Percentiles rank a stretch among this genome's conserved stretches.
These are phyloP conservation scores for Pteruthius melanotis DNA, from an alignment of 2,113 vertebrate species.

Conservation along the genomic window DNA sequence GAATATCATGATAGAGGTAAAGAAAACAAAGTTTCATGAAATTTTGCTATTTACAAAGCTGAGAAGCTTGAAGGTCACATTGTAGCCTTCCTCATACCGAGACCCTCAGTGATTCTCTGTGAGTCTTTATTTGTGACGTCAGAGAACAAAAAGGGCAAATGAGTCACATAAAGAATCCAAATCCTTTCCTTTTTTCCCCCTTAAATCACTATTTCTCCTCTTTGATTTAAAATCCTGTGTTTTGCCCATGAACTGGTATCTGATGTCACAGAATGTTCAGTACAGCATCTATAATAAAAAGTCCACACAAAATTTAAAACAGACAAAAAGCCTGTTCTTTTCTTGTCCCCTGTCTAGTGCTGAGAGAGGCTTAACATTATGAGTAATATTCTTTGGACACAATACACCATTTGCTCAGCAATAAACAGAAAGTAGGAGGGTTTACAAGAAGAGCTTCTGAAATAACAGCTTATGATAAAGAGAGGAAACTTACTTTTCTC, in stretches of 20 bases:
- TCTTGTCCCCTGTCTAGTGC: neutral
- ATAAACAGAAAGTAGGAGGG: neutral
- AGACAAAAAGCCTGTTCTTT: neutral
- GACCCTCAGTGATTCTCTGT: neutral
- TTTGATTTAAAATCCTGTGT: neutral
- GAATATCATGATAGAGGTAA: neutral
- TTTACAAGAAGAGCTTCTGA: neutral
- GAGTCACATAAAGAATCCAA: neutral
- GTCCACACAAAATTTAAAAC: neutral
- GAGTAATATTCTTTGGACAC: neutral
- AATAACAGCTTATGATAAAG: neutral
- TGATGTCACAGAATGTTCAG: neutral
- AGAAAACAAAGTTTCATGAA: neutral
- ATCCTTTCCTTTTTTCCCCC: neutral
- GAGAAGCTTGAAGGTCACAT: neutral
- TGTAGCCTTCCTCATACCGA: neutral
- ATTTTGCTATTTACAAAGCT: neutral
- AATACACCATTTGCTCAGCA: neutral
- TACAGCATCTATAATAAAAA: neutral
- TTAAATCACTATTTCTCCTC: neutral
- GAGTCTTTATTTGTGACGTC: neutral
- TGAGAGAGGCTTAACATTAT: neutral
- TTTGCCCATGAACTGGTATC: neutral
- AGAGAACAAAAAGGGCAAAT: neutral
- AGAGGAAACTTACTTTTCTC: conserved; percentile 74